Base-by-base conservation (phyloP, 2,888 invertebrate species). In the Agrochola macilenta region DNA sequence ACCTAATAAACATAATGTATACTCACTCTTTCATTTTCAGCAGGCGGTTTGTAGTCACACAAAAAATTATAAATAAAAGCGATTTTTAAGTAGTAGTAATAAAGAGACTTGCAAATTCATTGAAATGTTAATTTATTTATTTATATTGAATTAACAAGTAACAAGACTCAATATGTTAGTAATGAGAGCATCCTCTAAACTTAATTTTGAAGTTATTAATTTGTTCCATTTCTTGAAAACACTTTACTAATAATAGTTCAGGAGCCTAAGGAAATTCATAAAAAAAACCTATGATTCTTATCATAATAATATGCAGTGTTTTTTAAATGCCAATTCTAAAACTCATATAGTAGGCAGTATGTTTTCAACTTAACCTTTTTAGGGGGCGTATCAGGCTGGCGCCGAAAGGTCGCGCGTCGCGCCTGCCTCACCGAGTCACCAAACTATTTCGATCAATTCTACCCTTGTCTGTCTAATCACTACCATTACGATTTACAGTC, bases 391-490 rank as follows among this genome's bases (percentile, higher is more conserved):
- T 74, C 85, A 88, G 90, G 86, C 63, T 76, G 88, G 89, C 88
- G 92, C 93, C 93, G 88, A 83, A 68, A 74, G 64, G 87, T 78
- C 86, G 87, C 78, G 74, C 49, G 88, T 54, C 87, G 82, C 78
- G 78, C 86, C 88, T 86, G 88, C 49, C 61, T 39, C 69, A 60
- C 49, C 39, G 54, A 57, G 49, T 75, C 78, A 61, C 87, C 84
- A 76, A 75, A 76, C 84, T 71, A 82, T 72, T 82, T 76, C 91
- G 89, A 93, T 93, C 92, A 91, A 92, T 92, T 91, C 89, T 82
- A 84, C 83, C 90, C 88, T 84, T 87, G 88, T 90, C 90, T 88
- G 82, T 83, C 81, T 83, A 86, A 87, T 88, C 88, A 81, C 88
- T 78, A 74, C 78, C 73, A 79, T 78, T 69, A 65, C 78, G 61